Base-by-base conservation (phyloP, 2,797 vertebrate species). In the Monodelphis domestica region DNA sequence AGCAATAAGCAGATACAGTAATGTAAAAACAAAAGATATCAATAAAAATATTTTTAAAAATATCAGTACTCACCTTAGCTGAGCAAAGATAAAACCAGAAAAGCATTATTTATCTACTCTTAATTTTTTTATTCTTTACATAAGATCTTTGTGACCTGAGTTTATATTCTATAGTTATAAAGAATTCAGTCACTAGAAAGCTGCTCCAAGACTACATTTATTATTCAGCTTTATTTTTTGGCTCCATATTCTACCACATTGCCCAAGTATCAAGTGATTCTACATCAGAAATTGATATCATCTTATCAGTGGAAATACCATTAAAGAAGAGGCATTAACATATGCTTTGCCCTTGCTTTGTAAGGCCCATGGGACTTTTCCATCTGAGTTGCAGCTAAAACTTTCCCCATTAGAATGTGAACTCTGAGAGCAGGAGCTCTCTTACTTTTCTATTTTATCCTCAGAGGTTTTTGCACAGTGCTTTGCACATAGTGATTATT, bases 111-210 rank as follows among this genome's bases (percentile, higher is more conserved):
- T 17, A 84, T 45, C 7, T 91, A 89, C 53, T 95, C 2, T 12
- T 30, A 29, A 52, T 87, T 84, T 91, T 53, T 54, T 28, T 89
- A 94, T 52, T 94, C 89, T 14, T 84, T 84, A 45, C 38, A 12
- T 50, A 84, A 45, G 50, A 84, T 26, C 38, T 84, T 84, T 84
- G 70, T 84, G 70, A 84, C 45, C 38, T 24, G 26, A 84, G 38
- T 28, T 38, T 26, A 84, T 24, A 84, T 50, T 45, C 38, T 45
- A 84, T 45, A 84, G 70, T 70, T 50, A 84, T 50, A 50, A 84
- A 28, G 26, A 84, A 84, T 84, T 84, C 24, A 84, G 50, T 30
- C 21, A 26, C 9, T 45, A 84, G 38, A 50, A 78, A 26, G 38
- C 50, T 84, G 38, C 26, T 45, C 38, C 70, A 84, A 50, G 17